Evolutionary conservation across 2,113 vertebrate genomes (phyloP), one percentile per base, ranked within the genome.

Genomic region (Pandion haliaetus): DNA sequence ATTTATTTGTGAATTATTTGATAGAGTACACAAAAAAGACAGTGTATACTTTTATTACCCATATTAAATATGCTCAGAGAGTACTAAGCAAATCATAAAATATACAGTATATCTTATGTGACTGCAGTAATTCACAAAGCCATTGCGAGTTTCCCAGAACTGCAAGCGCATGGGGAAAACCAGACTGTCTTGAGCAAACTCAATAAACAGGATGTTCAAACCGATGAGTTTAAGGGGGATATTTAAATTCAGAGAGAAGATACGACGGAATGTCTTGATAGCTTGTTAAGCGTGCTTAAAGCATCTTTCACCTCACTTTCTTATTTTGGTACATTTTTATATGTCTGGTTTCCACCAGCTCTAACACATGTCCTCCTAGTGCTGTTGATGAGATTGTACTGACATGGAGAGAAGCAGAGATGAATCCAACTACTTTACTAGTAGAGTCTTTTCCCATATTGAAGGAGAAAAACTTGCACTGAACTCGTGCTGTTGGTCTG

Each of bases 31-130:
- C 67, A 89, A 78, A 92, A 95, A 96, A 95, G 63, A 58, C 78
- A 91, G 28, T 3, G 1, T 74, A 78, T 90, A 54, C 34, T 90
- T 96, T 89, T 96, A 94, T 95, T 79, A 79, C 34, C 21, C 72
- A n/a, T 77, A 88, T 90, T 93, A 96, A 92, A 15, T 88, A 96
- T 86, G 77, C 86, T 94, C 58, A 81, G 92, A 87, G 21, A 87
- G 29, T 94, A 71, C 63, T 95, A 94, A 96, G 66, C 50, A 94
- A 97, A 93, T 85, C 47, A 87, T 95, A 95, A 96, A 95, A 86
- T 74, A 80, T 71, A 62, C 45, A 72, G 49, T 96, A 76, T 87
- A 74, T 96, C 79, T 91, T 82, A 54, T 11, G 84, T 32, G 81
- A 85, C 52, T 55, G 42, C 57, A 93, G 58, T 95, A 96, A 93